These are phyloP conservation scores for Conomelus anceps DNA, from an alignment of 2,888 invertebrate genomes.

Conservation along the genomic window DNA sequence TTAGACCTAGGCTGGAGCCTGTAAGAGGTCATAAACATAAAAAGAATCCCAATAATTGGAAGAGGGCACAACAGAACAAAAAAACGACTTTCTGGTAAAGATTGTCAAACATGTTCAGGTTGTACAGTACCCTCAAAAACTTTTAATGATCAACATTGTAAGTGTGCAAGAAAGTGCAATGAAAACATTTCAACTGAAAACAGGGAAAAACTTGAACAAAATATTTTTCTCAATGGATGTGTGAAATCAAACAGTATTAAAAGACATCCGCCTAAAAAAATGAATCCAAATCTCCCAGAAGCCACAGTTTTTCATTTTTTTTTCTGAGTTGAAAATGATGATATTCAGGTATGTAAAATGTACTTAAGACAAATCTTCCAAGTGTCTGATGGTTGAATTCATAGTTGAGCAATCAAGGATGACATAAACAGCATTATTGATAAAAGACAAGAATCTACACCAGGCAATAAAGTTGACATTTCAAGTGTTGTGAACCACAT, in stretches of 20 bases:
- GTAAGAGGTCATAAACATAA: conserved; percentile 13
- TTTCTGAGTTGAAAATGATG: conserved; percentile 13
- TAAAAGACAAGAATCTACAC: conserved; percentile 6
- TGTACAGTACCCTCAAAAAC: conserved; percentile 6
- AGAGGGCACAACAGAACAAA: conserved; percentile 1
- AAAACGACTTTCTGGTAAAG: conserved; percentile 12
- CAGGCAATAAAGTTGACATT: conserved; percentile 18
- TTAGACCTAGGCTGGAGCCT: conserved; percentile 12
- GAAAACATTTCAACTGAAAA: conserved; percentile 1
- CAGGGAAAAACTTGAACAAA: conserved; percentile 6
- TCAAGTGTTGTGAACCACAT: conserved; percentile 17
- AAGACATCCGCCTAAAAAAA: conserved; percentile 11
- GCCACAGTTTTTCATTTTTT: conserved; percentile 18
- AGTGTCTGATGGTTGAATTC: conserved; percentile 15
- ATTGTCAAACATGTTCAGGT: conserved; percentile 17
- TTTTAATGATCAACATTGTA: conserved; percentile 8
- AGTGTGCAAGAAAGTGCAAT: conserved; percentile 15
- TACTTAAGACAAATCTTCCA: conserved; percentile 19
- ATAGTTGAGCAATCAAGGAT: conserved; percentile 4
- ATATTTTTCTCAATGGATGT: conserved; percentile 7
- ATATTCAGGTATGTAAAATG: conserved; percentile 15
- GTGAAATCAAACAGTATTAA: conserved; percentile 7
- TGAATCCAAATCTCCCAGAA: conserved; percentile 13
- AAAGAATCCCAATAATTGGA: conserved; percentile 4
- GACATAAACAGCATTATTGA: conserved; percentile 9